phyloP scores from a whole-genome alignment of 2,888 invertebrate genomes.

The Drosophila macrospina region DNA sequence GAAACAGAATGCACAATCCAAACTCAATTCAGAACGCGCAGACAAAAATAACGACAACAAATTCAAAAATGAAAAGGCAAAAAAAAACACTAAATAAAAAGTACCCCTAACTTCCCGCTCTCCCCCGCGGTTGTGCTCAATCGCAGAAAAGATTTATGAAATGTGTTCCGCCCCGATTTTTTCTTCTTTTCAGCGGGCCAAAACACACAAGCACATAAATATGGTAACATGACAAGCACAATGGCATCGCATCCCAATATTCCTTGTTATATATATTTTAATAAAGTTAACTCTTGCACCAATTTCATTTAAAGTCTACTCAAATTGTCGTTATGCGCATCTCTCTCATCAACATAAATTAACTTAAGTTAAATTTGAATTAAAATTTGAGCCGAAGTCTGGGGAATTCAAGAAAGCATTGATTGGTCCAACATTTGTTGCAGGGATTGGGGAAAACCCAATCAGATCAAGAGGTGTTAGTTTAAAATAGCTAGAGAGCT shows the following conservation, averaged over 20 bases:
- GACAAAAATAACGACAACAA: constrained; percentile 62
- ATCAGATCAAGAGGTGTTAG: no score
- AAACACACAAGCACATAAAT: constrained; percentile 62
- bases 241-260: constrained; percentile 36
- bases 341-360: no score
- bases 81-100: background rate
- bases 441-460: no score
- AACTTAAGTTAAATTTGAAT: no score
- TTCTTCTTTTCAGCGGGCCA: constrained; percentile 37
- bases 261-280: constrained; percentile 5
- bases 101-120: no score
- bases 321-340: no score
- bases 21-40: constrained; percentile 26
- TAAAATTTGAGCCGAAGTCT: no score
- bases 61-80: constrained; percentile 21
- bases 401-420: no score
- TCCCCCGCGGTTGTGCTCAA: constrained; percentile 68
- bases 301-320: background rate
- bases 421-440: no score
- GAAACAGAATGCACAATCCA: constrained; percentile 6
- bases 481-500: no score
- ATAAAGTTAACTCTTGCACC: background rate
- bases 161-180: constrained; percentile 60
- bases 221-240: constrained; percentile 36
- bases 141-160: constrained; percentile 76